Percentiles rank a stretch among this genome's conserved stretches.
Evolutionary conservation across 2,888 invertebrate species (phyloP).

Genomic region (Rosalia funebris): DNA sequence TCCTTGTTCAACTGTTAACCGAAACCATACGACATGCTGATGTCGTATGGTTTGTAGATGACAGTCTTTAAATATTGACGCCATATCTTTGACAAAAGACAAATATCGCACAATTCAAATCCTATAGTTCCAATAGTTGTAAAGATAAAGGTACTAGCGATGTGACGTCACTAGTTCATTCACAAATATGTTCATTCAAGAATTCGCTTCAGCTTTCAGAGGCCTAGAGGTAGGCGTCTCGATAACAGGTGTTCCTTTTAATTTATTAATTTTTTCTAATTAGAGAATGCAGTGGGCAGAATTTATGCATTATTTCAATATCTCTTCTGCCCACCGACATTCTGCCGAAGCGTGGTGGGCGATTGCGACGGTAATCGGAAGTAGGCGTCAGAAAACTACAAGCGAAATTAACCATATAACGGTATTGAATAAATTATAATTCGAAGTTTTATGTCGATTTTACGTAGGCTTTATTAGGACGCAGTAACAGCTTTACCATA

Average conservation of each 20-base stretch:
- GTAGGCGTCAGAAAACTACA: neutral
- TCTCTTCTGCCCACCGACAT: constrained; percentile 9
- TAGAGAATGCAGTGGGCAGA: constrained; percentile 14
- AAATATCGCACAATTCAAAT: no score
- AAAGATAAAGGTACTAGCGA: no score
- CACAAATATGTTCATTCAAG: constrained; percentile 1
- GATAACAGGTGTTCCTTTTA: constrained; percentile 13
- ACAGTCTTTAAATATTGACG: no score
- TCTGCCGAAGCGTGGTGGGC: constrained; percentile 2
- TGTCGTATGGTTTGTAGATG: no score
- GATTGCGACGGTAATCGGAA: no score
- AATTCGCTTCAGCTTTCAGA: neutral
- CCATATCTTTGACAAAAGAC: no score
- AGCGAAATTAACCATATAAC: constrained; percentile 6
- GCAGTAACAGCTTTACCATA: neutral
- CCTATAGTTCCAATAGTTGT: no score
- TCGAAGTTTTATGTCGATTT: neutral
- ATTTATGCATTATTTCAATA: constrained; percentile 20
- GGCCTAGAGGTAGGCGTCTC: neutral
- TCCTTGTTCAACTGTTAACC: no score
- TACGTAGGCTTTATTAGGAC: neutral
- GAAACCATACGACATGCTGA: no score
- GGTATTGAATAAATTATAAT: constrained; percentile 2
- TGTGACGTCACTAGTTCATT: neutral
- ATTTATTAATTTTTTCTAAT: constrained; percentile 16